Conservation (phyloP, 2,888 invertebrate species). For the Philopedon plagiatum region DNA sequence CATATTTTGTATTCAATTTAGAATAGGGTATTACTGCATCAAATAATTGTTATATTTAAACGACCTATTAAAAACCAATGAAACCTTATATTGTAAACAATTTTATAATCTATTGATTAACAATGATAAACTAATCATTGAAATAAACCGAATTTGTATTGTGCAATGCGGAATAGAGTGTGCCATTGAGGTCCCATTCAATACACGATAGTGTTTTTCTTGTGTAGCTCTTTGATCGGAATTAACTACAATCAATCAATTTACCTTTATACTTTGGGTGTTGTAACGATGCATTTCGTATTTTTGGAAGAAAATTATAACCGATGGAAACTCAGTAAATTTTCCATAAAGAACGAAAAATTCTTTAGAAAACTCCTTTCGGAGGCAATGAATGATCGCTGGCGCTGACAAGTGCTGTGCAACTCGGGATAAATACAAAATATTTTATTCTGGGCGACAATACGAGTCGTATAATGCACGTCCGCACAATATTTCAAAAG, state of each 20-base stretch:
- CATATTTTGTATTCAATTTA: no score
- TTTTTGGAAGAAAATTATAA: not conserved
- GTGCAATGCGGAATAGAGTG: no score
- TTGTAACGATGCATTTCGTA: not conserved
- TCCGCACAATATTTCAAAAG: constrained; percentile 58
- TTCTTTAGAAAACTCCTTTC: constrained; percentile 30
- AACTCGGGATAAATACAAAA: constrained; percentile 46
- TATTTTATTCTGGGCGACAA: constrained; percentile 60
- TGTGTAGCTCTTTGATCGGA: no score
- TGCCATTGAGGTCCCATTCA: no score
- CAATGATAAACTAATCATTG: no score
- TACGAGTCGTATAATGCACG: constrained; percentile 58
- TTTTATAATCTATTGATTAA: no score
- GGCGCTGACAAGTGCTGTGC: constrained; percentile 61
- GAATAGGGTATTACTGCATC: no score
- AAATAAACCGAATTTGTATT: no score
- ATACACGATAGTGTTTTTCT: no score
- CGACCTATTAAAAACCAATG: no score
- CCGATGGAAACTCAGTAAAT: not conserved
- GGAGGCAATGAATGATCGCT: constrained; percentile 64
- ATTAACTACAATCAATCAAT: not conserved
- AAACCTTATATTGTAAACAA: no score
- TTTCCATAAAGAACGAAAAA: constrained; percentile 23
- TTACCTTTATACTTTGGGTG: not conserved
- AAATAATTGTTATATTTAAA: no score